Conservation (phyloP, 2,113 vertebrate genomes). For the Heterochromis multidens region DNA sequence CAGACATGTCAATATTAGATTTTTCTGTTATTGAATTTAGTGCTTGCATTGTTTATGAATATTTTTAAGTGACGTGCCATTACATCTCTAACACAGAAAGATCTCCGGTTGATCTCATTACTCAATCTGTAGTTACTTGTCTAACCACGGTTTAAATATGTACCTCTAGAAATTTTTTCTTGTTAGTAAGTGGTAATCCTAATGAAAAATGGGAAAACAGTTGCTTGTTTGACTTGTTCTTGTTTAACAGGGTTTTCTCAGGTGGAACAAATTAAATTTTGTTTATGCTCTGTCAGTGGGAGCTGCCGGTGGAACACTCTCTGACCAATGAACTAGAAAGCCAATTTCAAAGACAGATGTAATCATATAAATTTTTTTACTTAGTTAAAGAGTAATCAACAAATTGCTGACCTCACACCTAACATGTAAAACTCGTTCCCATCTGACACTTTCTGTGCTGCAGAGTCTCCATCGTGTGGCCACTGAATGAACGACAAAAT, state of each 20-base stretch:
- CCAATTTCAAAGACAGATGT: constrained; percentile 28
- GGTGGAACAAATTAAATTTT: constrained; percentile 50
- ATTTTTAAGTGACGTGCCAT: background rate
- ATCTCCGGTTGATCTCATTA: background rate
- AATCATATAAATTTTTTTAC: constrained; percentile 16
- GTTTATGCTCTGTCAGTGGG: constrained; percentile 7
- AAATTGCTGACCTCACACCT: background rate
- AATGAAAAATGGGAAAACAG: background rate
- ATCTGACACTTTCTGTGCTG: background rate
- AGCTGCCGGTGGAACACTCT: background rate
- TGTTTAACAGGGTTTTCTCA: constrained; percentile 12
- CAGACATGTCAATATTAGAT: background rate
- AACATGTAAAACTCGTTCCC: background rate
- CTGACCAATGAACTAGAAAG: constrained; percentile 21
- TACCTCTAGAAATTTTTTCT: background rate
- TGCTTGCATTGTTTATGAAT: background rate
- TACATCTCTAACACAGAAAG: background rate
- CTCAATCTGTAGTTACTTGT: background rate
- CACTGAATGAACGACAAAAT: constrained; percentile 32
- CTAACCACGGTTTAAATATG: background rate
- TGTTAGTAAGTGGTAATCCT: background rate
- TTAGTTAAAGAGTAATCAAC: background rate
- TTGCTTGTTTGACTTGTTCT: constrained; percentile 17
- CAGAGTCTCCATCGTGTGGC: constrained; percentile 65
- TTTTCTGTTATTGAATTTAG: background rate